Percentiles rank a stretch among this genome's conserved stretches.
These are phyloP conservation scores for Halocynthia roretzi DNA, from an alignment of 23 tunicate genomes.

Conservation along the genomic window DNA sequence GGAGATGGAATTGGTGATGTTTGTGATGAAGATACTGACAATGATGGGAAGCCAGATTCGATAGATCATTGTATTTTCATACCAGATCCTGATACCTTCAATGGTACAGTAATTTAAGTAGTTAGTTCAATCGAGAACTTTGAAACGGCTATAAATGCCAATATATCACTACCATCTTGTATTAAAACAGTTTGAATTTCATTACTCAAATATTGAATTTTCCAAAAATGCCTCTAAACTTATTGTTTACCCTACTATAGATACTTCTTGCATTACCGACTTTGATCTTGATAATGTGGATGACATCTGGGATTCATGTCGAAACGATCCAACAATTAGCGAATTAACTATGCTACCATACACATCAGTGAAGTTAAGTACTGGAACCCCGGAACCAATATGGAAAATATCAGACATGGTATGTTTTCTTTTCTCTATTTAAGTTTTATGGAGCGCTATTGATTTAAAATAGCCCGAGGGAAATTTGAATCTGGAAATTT, in stretches of 20 bases:
- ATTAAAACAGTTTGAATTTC: too few species aligned
- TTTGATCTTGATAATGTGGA: conserved; percentile 16
- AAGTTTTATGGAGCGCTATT: not conserved
- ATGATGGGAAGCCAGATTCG: conserved; percentile 12
- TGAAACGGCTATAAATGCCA: too few species aligned
- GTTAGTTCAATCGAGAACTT: too few species aligned
- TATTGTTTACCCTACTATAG: not conserved
- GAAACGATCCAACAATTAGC: conserved; percentile 17
- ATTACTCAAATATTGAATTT: too few species aligned
- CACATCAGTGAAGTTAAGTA: conserved; percentile 13
- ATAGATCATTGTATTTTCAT: conserved; percentile 18
- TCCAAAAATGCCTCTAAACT: not conserved
- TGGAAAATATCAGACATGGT: conserved; percentile 16
- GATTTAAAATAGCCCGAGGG: not conserved
- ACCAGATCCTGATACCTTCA: not conserved
- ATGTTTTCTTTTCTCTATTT: not conserved
- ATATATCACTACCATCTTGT: too few species aligned
- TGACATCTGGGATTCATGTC: conserved; percentile 15
- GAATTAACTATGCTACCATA: conserved; percentile 7
- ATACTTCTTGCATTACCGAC: conserved; percentile 14
- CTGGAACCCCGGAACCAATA: conserved; percentile 6
- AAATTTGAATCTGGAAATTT: not conserved
- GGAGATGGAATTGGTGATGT: conserved; percentile 22
- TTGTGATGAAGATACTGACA: conserved; percentile 15
- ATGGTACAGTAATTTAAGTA: not conserved